Evolutionary conservation across 1,140 invertebrate genomes (phyloP), one percentile per base, ranked within the genome.

Genomic region (Holcopasites calliopsidis): DNA sequence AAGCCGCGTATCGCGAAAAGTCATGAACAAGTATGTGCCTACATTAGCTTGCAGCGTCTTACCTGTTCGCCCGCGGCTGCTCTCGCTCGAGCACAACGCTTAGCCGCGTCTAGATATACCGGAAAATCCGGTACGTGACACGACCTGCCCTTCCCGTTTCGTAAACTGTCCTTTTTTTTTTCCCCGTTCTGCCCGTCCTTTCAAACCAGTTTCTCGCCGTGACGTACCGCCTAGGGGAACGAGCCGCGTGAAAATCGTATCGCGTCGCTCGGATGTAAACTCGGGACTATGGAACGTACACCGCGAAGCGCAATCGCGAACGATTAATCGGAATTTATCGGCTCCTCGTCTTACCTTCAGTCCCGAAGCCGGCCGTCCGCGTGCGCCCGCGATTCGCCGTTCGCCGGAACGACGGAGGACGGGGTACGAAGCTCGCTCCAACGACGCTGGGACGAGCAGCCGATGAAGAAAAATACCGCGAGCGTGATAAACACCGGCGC

Each of bases 151-250:
- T 85, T 78, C 78, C 81, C 75, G 83, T 85, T 84, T 82, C 65
- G 83, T 68, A 57, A 79, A 83, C 49, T 35, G 31, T 50, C 68
- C 57, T 76, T 80, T 71, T 78, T 69, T 71, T n/a, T n/a, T n/a
- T n/a, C n/a, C n/a, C n/a, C 65, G 38, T 42, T 35, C 44, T 47
- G 26, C 76, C 57, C 72, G 70, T 52, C 80, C 76, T 76, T 71
- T 72, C 72, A n/a, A 87, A 87, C 86, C 85, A 86, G 86, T 87
- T 86, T 82, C 83, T 76, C 72, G 76, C 44, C 57, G 55, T 72
- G 77, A 82, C 65, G 40, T 64, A 72, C 44, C 44, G 64, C 42
- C 72, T 54, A 38, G 52, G 40, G 33, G 26, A 16, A 31, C 57
- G 52, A 44, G 62, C 61, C 75, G 64, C 62, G 69, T 66, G 55